These are phyloP conservation scores for Chloropsis hardwickii DNA, from an alignment of 2,113 vertebrate species.

Conservation along the genomic window DNA sequence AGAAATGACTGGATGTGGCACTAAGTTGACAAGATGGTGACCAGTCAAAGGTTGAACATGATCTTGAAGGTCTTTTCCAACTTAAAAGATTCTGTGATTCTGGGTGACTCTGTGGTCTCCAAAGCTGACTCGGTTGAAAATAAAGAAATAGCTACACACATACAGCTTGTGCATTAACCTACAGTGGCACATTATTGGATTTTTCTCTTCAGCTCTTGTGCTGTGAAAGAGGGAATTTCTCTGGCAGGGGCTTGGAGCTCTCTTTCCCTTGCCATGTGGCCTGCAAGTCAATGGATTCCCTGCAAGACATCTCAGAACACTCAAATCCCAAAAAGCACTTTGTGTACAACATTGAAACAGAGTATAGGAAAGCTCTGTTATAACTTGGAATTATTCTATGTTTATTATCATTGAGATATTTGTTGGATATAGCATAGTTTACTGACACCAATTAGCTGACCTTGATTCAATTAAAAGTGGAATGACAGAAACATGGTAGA, in stretches of 20 bases:
- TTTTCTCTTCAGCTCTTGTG: neutral
- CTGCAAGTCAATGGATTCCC: neutral
- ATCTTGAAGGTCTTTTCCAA: neutral
- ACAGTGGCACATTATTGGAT: neutral
- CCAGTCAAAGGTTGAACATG: neutral
- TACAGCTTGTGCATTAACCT: neutral
- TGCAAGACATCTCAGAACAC: neutral
- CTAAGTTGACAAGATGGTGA: neutral
- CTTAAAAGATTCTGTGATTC: neutral
- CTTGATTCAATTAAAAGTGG: neutral
- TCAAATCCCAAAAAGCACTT: neutral
- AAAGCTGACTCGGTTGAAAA: neutral
- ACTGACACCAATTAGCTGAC: neutral
- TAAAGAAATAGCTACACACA: neutral
- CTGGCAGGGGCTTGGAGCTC: neutral
- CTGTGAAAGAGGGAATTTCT: neutral
- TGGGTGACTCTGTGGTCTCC: neutral
- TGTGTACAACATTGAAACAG: neutral
- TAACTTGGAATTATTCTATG: neutral
- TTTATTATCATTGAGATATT: neutral
- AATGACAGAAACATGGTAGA: neutral
- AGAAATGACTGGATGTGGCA: neutral
- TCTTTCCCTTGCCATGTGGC: accelerated
- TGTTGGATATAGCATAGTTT: neutral
- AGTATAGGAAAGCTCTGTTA: neutral